Evolutionary conservation across 1,140 invertebrate genomes (phyloP), one percentile per base, ranked within the genome.

Genomic region (Spodoptera frugiperda): DNA sequence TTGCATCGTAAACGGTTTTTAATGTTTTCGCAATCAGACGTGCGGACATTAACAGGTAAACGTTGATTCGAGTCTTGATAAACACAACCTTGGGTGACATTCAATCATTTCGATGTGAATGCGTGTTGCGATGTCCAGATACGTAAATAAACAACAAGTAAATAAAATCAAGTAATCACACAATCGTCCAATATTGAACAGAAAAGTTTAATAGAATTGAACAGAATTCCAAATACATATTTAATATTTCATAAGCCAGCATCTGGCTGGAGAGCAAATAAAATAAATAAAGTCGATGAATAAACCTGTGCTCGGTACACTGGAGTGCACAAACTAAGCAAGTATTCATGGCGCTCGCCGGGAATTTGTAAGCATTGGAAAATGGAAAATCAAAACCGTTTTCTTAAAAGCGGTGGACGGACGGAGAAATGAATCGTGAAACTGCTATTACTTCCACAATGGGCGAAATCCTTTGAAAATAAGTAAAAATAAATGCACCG

Each of bases 381-480:
- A 63, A 63, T 63, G 39, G 10, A 12, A 61, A 63, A 44, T 63
- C 59, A 44, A 63, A 19, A 63, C 15, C 39, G 14, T 63, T 57
- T 25, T 39, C 59, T 44, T 5, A 44, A 17, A 39, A 9, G 14
- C n/a, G 1, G 57, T 39, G 15, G 59, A 63, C 15, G 15, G 33
- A 63, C 10, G 33, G 30, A 44, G 59, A 44, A 63, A 44, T 44
- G 15, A 33, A 63, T 63, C 59, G 33, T 63, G 33, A 46, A 63
- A 63, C 44, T 12, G 33, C 33, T 10, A 63, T 63, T 44, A 12
- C 59, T 44, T 12, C 4, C 9, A 63, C 15, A 63, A 63, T 63
- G 15, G 33, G 44, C 33, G 59, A 44, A 63, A 12, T 63, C 1
- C 33, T 63, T 17, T 10, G n/a, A 63, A 12, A 44, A 63, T 25